Conservation (phyloP, 2,797 vertebrate species). For the Adelosebastes latens region DNA sequence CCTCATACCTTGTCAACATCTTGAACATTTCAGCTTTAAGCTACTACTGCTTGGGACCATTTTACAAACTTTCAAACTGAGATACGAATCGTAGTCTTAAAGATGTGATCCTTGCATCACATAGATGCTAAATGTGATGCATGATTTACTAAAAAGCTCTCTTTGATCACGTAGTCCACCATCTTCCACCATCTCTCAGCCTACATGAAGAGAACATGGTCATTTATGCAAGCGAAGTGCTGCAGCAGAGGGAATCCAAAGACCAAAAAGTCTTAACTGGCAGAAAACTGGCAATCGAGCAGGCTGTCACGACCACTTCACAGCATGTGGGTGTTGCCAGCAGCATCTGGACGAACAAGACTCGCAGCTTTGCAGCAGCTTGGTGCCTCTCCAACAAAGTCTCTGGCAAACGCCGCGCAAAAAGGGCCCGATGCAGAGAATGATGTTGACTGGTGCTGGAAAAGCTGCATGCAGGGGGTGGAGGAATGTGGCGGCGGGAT, state of each 20-base stretch:
- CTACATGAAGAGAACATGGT: constrained; percentile 37
- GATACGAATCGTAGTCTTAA: constrained; percentile 15
- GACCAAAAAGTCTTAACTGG: constrained; percentile 55
- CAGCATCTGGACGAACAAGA: constrained; percentile 66
- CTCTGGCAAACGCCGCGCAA: constrained; percentile 37
- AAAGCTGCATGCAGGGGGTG: constrained; percentile 35
- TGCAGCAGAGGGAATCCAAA: constrained; percentile 44
- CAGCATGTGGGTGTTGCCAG: constrained; percentile 51
- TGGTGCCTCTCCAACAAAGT: constrained; percentile 58
- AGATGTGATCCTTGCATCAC: neutral
- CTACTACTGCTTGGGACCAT: constrained; percentile 13
- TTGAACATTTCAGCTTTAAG: constrained; percentile 50
- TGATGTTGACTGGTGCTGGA: constrained; percentile 51
- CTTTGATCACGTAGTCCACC: neutral
- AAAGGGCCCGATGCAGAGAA: constrained; percentile 39
- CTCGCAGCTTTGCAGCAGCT: constrained; percentile 59
- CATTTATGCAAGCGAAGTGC: constrained; percentile 33
- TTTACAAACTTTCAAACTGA: constrained; percentile 12
- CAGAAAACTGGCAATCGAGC: constrained; percentile 60
- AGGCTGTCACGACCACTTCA: constrained; percentile 61
- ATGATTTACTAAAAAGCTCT: neutral
- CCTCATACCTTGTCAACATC: constrained; percentile 37
- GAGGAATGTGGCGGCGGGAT: constrained; percentile 25
- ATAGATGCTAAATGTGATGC: neutral
- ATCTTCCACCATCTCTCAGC: constrained; percentile 16